A percentile compares a stretch with the other conserved stretches of the same genome.
Conservation (phyloP, 2,888 invertebrate species). For the Hydrotaea cyrtoneurina region DNA sequence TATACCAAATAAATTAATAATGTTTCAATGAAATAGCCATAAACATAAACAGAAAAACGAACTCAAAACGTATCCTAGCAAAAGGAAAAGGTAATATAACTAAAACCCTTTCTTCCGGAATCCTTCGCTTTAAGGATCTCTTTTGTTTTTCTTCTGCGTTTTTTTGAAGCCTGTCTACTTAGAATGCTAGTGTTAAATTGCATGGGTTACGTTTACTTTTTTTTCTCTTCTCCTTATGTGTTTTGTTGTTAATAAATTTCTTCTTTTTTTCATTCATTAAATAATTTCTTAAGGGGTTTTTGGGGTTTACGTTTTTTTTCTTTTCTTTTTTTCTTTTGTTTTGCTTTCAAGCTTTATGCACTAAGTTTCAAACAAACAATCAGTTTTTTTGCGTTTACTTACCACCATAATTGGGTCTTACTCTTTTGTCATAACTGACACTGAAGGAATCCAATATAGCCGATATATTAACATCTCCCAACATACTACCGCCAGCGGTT, state of each 20-base stretch:
- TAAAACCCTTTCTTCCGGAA: slow-evolving; percentile 14
- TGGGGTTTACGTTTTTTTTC: background rate
- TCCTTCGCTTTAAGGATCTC: background rate
- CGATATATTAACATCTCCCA: slow-evolving; percentile 96
- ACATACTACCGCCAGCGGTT: slow-evolving; percentile 85
- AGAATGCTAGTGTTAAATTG: slow-evolving; percentile 12
- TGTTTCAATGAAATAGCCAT: slow-evolving; percentile 31
- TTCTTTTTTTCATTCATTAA: background rate
- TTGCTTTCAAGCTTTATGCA: background rate
- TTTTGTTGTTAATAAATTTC: background rate
- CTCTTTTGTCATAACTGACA: slow-evolving; percentile 99
- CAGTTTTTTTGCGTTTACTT: slow-evolving; percentile 80
- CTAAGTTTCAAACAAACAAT: slow-evolving; percentile 26
- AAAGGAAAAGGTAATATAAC: background rate
- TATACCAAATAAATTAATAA: slow-evolving; percentile 49
- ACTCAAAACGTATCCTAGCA: background rate
- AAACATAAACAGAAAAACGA: background rate
- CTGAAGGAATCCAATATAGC: slow-evolving; percentile 97
- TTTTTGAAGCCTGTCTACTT: background rate
- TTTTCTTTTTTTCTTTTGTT: background rate
- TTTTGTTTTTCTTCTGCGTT: background rate
- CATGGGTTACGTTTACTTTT: background rate
- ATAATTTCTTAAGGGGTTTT: background rate
- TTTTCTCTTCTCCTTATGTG: background rate
- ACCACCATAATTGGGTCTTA: slow-evolving; percentile 99